A percentile compares a stretch with the other conserved stretches of the same genome.
Evolutionary conservation across 2,888 invertebrate genomes (phyloP).

Genomic region (Nymphalis urticae): DNA sequence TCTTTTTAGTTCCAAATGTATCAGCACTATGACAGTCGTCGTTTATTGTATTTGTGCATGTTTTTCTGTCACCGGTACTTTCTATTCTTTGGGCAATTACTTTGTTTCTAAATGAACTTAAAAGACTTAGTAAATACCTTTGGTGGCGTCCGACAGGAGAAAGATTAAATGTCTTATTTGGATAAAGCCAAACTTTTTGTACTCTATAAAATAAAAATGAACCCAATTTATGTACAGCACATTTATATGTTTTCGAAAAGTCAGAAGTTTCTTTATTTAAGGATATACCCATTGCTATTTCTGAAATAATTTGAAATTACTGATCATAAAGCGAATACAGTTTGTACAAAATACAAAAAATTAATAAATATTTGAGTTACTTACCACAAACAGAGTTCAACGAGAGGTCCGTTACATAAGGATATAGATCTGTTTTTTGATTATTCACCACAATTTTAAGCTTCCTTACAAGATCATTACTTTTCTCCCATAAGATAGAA

Average conservation of each 20-base stretch:
- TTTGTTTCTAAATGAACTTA: too few species aligned
- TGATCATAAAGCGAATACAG: too few species aligned
- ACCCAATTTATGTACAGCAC: constrained; percentile 75
- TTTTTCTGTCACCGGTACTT: constrained; percentile 9
- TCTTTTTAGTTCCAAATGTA: constrained; percentile 54
- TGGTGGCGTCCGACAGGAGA: too few species aligned
- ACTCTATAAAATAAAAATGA: constrained; percentile 56
- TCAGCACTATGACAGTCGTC: constrained; percentile 32
- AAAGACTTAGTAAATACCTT: too few species aligned
- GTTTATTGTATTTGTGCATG: constrained; percentile 30
- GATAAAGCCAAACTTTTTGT: too few species aligned
- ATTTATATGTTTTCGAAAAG: constrained; percentile 69
- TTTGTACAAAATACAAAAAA: too few species aligned
- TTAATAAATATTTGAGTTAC: too few species aligned
- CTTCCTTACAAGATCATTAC: constrained; percentile 45
- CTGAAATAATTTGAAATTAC: constrained; percentile 46
- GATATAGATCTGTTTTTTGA: constrained; percentile 66
- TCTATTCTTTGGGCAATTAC: too few species aligned
- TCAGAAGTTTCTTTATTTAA: constrained; percentile 64
- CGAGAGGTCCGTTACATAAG: constrained; percentile 78
- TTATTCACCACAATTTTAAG: constrained; percentile 21
- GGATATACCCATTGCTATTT: constrained; percentile 86
- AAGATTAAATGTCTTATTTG: too few species aligned
- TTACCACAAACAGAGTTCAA: constrained; percentile 86
- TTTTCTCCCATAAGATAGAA: constrained; percentile 64